Conservation (phyloP, 2,113 vertebrate genomes). For the Neolamprologus devosi region DNA sequence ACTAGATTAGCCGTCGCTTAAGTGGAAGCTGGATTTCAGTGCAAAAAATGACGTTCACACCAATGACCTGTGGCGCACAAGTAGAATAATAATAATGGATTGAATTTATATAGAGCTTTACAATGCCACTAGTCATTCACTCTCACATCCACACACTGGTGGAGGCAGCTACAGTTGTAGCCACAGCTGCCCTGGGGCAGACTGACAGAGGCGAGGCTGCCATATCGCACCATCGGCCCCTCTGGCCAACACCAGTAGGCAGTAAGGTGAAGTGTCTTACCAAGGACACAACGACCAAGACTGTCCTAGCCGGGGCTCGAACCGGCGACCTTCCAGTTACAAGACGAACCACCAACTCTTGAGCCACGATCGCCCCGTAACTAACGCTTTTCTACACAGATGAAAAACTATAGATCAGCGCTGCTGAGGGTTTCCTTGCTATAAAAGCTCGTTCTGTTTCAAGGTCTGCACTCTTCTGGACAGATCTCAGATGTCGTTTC, state of each 20-base stretch:
- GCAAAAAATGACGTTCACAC: background rate
- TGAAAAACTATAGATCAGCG: background rate
- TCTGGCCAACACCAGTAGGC: fast-evolving
- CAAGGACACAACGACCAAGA: background rate
- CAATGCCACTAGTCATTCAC: fast-evolving
- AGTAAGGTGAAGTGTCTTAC: fast-evolving
- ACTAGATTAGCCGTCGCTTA: background rate
- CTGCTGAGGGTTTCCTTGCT: background rate
- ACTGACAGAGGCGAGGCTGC: background rate
- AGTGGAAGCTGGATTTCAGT: background rate
- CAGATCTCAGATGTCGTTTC: background rate
- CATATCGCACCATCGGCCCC: fast-evolving
- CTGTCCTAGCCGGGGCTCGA: fast-evolving
- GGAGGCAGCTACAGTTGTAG: background rate
- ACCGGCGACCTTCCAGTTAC: fast-evolving
- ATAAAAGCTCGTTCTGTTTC: background rate
- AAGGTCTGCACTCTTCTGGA: background rate
- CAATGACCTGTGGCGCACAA: background rate
- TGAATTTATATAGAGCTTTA: fast-evolving
- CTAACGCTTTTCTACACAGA: background rate
- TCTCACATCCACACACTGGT: background rate
- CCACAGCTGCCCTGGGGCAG: fast-evolving
- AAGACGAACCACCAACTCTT: fast-evolving
- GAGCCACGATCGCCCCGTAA: background rate
- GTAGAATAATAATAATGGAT: background rate